phyloP scores from a whole-genome alignment of 2,113 vertebrate species.

The Climacteris rufus region DNA sequence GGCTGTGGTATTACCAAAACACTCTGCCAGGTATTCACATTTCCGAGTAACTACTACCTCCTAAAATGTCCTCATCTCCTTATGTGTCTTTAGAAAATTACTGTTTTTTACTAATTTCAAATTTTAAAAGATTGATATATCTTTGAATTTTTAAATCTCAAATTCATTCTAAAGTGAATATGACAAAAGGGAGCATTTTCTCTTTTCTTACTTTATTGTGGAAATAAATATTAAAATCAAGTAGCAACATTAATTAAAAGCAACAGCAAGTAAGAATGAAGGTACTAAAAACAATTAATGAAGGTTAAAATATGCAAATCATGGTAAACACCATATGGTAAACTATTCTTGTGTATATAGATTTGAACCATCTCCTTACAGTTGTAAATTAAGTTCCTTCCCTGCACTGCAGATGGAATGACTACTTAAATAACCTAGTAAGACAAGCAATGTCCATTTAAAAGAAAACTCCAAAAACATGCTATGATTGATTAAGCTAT shows the following conservation, averaged over 20 bases:
- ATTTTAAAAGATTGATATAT: neutral
- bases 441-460: neutral
- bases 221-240: conserved; percentile 28
- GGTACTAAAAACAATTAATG: conserved; percentile 50
- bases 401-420: neutral
- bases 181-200: neutral
- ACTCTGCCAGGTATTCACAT: neutral
- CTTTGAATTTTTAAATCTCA: neutral
- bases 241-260: conserved; percentile 3
- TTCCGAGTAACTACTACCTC: neutral
- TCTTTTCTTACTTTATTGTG: neutral
- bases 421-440: neutral
- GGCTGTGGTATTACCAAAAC: neutral
- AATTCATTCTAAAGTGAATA: neutral
- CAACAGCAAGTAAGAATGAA: conserved; percentile 17
- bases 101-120: neutral
- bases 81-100: neutral
- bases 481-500: neutral
- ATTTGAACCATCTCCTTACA: conserved; percentile 23
- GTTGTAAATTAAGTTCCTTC: conserved; percentile 28
- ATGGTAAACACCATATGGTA: conserved; percentile 24
- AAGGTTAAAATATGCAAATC: conserved; percentile 57
- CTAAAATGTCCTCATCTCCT: neutral
- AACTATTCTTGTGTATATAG: conserved; percentile 8
- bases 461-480: neutral